Base-by-base conservation (phyloP, 2,888 invertebrate genomes). In the Ormyrus labotus region DNA sequence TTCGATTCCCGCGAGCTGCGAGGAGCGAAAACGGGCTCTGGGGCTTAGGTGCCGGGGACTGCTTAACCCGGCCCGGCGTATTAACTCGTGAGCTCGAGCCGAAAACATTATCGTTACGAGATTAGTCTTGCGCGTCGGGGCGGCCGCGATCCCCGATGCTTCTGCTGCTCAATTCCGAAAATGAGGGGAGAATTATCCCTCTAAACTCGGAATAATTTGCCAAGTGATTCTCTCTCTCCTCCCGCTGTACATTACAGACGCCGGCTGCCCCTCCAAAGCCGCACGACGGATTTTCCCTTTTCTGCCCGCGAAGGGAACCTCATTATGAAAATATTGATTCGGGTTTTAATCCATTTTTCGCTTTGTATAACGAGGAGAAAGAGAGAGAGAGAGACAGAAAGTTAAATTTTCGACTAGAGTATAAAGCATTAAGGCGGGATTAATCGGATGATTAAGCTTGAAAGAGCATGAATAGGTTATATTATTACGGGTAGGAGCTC, bases 11-110 rank as follows among this genome's bases (percentile, higher is more conserved):
- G 60, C 19, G 55, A 10, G 71, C 60, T 68, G 73, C 55, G 72
- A 80, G 2, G 34, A 72, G 76, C 72, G 71, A 76, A 76, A 80
- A 70, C 60, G 58, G 34, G 58, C 69, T 73, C 55, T 13, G 64
- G 13, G 34, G 13, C 48, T 53, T 45, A 9, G 19, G 8, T 51
- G 71, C 13, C 13, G 47, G 55, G 57, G 74, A 84, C 83, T 81
- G 83, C 84, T 85, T 84, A 85, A 85, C 78, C 79, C 51, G 8
- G 50, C 47, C 67, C 50, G 10, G n/a, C n/a, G 68, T 61, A 82
- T 80, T 77, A 80, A 78, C 80, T 69, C 70, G 78, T 68, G 73
- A 73, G 67, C 63, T 34, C 48, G 57, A 77, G 70, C 70, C 53
- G 70, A 80, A 82, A 82, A 80, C 82, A 82, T 82, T 80, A 80